phyloP scores from a whole-genome alignment of 1,140 invertebrate genomes.

The Drosophila gunungcola region DNA sequence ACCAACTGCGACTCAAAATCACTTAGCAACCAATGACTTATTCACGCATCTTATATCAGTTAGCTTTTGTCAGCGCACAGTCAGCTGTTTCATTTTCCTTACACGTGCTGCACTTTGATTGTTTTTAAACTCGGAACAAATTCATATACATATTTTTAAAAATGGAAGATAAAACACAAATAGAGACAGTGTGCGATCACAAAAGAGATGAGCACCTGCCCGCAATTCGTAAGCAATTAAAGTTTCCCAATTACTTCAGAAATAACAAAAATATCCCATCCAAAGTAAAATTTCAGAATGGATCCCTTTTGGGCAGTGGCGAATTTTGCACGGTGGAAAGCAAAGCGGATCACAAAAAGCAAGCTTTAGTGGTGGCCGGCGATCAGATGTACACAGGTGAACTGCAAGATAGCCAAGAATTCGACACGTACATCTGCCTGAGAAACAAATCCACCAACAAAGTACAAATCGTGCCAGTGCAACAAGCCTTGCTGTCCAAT shows the following conservation, averaged over 20 bases:
- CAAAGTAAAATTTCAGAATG: constrained; percentile 79
- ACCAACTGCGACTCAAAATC: background rate
- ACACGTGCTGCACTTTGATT: constrained; percentile 28
- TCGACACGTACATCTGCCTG: constrained; percentile 69
- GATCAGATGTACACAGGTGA: constrained; percentile 52
- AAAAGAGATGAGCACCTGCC: constrained; percentile 26
- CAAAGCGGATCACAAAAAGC: constrained; percentile 23
- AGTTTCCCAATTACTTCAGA: background rate
- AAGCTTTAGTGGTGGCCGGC: constrained; percentile 56
- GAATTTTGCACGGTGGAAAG: constrained; percentile 42
- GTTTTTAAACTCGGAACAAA: constrained; percentile 5
- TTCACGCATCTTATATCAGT: too few species aligned
- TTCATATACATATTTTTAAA: background rate
- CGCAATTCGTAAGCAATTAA: constrained; percentile 54
- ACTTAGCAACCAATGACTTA: background rate
- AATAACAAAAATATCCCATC: background rate
- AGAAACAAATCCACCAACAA: constrained; percentile 70
- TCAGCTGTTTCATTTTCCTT: constrained; percentile 20
- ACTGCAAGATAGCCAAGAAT: constrained; percentile 44
- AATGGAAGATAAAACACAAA: constrained; percentile 67
- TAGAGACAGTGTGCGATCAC: constrained; percentile 48
- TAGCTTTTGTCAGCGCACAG: background rate
- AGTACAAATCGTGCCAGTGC: constrained; percentile 61
- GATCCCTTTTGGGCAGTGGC: constrained; percentile 40
- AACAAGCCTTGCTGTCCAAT: constrained; percentile 67